Percentiles rank a stretch among this genome's conserved stretches.
These are phyloP conservation scores for Eupithecia vulgata DNA, from an alignment of 2,888 invertebrate genomes.

Conservation along the genomic window DNA sequence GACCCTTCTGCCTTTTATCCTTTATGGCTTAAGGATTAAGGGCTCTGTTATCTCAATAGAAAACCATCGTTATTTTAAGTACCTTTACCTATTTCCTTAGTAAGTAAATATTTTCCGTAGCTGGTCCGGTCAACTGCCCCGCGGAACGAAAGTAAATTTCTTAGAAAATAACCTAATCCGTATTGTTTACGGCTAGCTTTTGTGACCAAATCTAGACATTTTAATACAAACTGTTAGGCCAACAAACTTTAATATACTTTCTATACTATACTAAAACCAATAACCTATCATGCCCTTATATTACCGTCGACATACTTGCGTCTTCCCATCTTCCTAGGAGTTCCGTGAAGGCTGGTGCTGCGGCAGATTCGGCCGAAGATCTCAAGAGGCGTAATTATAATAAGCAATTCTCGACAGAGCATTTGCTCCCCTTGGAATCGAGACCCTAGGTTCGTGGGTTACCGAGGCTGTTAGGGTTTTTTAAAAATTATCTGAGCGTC, in stretches of 20 bases:
- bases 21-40: slow-evolving; percentile 30
- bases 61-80: slow-evolving; percentile 22
- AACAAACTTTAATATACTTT: not conserved
- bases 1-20: slow-evolving; percentile 42
- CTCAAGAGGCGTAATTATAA: no score
- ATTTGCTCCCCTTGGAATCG: no score
- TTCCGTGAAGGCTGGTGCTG: no score
- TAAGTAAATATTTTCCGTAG: not conserved
- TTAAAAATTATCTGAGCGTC: no score
- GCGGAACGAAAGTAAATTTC: not conserved
- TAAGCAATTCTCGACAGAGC: no score
- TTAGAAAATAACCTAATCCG: not conserved
- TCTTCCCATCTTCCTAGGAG: no score
- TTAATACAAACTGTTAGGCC: not conserved
- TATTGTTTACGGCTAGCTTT: not conserved
- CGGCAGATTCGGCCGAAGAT: no score
- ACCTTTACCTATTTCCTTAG: not conserved
- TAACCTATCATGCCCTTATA: no score
- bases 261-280: no score
- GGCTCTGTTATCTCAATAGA: slow-evolving; percentile 25
- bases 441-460: no score
- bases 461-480: no score
- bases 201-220: not conserved
- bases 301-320: no score
- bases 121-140: not conserved